A percentile compares a stretch with the other conserved stretches of the same genome.
These are phyloP conservation scores for Ernsta delagoae DNA, from an alignment of 2,888 invertebrate species.

Conservation along the genomic window DNA sequence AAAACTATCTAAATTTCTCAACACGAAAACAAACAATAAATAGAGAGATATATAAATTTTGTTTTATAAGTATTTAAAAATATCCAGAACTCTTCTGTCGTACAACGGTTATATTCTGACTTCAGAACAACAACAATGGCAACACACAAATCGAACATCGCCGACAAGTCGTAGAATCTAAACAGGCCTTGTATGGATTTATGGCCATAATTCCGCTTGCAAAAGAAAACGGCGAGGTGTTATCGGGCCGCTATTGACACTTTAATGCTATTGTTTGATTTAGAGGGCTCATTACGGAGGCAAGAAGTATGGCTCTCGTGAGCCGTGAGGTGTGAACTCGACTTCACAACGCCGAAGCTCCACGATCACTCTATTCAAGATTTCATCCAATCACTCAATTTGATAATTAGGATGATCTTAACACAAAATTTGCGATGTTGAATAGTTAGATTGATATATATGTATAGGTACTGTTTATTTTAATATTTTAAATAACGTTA, in stretches of 20 bases:
- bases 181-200: slow-evolving; percentile 68
- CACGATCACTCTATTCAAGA: slow-evolving; percentile 60
- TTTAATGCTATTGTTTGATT: slow-evolving; percentile 85
- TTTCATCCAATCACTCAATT: slow-evolving; percentile 43
- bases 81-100: neutral
- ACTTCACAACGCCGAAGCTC: slow-evolving; percentile 44
- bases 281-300: slow-evolving; percentile 79
- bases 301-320: slow-evolving; percentile 75
- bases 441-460: too few species aligned
- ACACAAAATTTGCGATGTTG: too few species aligned
- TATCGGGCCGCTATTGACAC: slow-evolving; percentile 82
- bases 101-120: slow-evolving; percentile 3
- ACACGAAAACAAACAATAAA: too few species aligned
- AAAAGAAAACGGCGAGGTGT: slow-evolving; percentile 81
- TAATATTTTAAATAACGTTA: too few species aligned
- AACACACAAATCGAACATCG: slow-evolving; percentile 45
- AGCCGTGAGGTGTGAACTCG: slow-evolving; percentile 56
- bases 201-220: slow-evolving; percentile 77
- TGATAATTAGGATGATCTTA: slow-evolving; percentile 5
- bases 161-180: slow-evolving; percentile 57
- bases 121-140: slow-evolving; percentile 23
- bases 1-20: too few species aligned
- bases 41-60: too few species aligned
- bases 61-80: neutral
- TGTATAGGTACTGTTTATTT: too few species aligned